A percentile compares a stretch with the other conserved stretches of the same genome.
phyloP scores from a whole-genome alignment of 2,888 invertebrate genomes.

The Achlya flavicornis region DNA sequence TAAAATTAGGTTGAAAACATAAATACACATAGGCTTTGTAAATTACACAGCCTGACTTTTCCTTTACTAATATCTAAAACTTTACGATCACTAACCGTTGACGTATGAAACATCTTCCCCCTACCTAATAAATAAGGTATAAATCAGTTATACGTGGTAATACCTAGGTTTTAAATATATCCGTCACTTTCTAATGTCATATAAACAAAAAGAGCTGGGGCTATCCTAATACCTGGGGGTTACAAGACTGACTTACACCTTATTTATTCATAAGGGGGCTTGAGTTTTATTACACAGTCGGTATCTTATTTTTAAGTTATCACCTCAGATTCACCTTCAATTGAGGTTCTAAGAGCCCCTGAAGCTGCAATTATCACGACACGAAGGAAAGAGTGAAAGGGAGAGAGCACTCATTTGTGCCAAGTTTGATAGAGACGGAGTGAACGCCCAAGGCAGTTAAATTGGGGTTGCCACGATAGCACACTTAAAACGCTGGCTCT shows the following conservation, averaged over 20 bases:
- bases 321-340: constrained; percentile 27
- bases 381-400: constrained; percentile 23
- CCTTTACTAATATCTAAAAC: background rate
- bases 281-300: background rate
- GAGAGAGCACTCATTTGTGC: constrained; percentile 20
- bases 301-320: constrained; percentile 27
- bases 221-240: too few relatives aligned
- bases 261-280: too few relatives aligned
- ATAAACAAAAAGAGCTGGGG: too few relatives aligned
- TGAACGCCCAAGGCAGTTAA: constrained; percentile 25
- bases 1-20: too few relatives aligned
- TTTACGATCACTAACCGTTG: background rate
- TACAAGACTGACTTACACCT: too few relatives aligned
- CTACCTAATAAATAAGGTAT: too few relatives aligned
- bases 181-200: too few relatives aligned
- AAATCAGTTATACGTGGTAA: too few relatives aligned
- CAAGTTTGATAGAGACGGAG: constrained; percentile 24
- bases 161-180: too few relatives aligned
- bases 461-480: constrained; percentile 31
- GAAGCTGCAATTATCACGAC: constrained; percentile 36
- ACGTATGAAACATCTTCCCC: constrained; percentile 1
- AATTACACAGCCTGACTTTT: background rate
- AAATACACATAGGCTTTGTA: background rate
- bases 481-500: constrained; percentile 34
- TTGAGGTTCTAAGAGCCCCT: constrained; percentile 31